These are phyloP conservation scores for Megaleporinus macrocephalus DNA, from an alignment of 2,113 vertebrate genomes.

Conservation along the genomic window DNA sequence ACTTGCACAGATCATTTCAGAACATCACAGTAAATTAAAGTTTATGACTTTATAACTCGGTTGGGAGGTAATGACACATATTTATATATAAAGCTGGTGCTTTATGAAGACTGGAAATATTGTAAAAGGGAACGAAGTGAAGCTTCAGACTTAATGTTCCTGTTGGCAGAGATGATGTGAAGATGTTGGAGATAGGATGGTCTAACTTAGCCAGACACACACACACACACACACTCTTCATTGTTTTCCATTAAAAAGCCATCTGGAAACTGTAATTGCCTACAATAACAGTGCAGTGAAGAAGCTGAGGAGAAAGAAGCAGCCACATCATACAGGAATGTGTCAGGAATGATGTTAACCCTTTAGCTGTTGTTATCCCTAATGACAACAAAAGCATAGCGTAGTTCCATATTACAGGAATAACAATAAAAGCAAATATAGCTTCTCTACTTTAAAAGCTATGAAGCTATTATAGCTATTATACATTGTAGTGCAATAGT, in stretches of 20 bases:
- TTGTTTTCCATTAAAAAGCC: constrained; percentile 28
- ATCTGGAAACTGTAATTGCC: constrained; percentile 31
- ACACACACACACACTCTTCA: background rate
- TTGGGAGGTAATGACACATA: background rate
- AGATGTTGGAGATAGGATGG: background rate
- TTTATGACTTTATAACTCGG: constrained; percentile 1
- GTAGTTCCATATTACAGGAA: background rate
- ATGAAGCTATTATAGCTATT: too few relatives aligned
- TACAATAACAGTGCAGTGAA: background rate
- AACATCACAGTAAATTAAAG: background rate
- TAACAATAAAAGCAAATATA: too few relatives aligned
- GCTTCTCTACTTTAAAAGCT: too few relatives aligned
- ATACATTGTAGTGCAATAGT: too few relatives aligned
- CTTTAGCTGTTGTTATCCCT: too few relatives aligned
- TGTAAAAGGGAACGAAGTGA: background rate
- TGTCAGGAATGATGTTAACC: background rate
- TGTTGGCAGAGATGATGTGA: background rate
- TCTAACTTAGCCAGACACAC: constrained; percentile 8
- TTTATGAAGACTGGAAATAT: background rate
- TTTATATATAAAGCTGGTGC: background rate
- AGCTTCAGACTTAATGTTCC: background rate
- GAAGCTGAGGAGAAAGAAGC: background rate
- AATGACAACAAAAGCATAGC: too few relatives aligned
- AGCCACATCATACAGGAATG: background rate
- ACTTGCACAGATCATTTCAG: background rate